Evolutionary conservation across 2,797 vertebrate species (phyloP), one percentile per base, ranked within the genome.

Genomic region (Hypotaenidia philippensis): DNA sequence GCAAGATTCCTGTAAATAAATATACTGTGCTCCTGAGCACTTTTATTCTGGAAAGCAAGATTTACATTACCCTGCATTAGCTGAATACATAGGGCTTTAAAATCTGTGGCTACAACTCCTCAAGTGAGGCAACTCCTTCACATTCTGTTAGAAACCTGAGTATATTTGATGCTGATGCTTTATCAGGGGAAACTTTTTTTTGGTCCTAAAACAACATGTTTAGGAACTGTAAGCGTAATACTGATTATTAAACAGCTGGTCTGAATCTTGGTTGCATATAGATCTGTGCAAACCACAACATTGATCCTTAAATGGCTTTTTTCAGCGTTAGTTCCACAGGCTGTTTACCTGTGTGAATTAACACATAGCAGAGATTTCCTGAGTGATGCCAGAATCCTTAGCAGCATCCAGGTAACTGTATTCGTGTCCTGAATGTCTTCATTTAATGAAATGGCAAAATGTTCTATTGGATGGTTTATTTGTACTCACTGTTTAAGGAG

Each of bases 21-120:
- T 31, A 4, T 5, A 7, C 6, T 36, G 0, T 34, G 9, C 44
- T 83, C 31, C 25, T 1, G 4, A 1, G 11, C 59, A 49, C 11
- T 38, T 56, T n/a, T 29, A 20, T 40, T 76, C 26, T 41, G 31
- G 41, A 64, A 88, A 56, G 18, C 20, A 32, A 56, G 19, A 22
- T 76, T 18, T 63, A 49, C 72, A 34, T 15, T 71, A 1, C 40
- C 19, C 3, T 47, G 14, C 4, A 2, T 47, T 57, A 21, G 17
- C n/a, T 75, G 21, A 88, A 44, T 47, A 9, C 6, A 18, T 4
- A 7, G 22, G 29, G 5, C n/a, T 84, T 76, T 64, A 10, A 44
- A 60, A 23, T 71, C 19, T 60, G 10, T 79, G 17, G 34, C 23
- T 86, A 26, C 72, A 68, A 0, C 32, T 82, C 11, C 29, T 66